phyloP scores from a whole-genome alignment of 2,113 vertebrate species.

The Tyto alba region DNA sequence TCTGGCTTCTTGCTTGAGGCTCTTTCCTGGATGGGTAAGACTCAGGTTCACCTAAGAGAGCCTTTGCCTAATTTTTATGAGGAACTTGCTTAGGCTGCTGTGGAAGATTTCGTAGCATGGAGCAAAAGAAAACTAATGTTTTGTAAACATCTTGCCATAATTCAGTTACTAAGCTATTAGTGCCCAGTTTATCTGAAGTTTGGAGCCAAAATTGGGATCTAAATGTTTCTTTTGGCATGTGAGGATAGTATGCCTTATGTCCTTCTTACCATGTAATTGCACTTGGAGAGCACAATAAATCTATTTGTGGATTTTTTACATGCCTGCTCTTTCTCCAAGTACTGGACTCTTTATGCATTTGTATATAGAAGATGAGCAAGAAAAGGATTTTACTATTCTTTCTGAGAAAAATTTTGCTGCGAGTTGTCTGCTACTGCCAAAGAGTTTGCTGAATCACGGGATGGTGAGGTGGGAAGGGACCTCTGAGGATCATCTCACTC shows the following conservation, averaged over 20 bases:
- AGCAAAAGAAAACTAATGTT: neutral
- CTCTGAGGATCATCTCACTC: too few species aligned
- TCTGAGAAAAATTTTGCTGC: neutral
- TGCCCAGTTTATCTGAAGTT: neutral
- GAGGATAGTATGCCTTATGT: neutral
- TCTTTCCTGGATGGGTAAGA: neutral
- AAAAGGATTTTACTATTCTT: neutral
- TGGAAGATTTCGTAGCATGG: neutral
- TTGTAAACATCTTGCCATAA: neutral
- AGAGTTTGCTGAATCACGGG: neutral
- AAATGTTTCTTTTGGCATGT: neutral
- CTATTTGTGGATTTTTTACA: neutral
- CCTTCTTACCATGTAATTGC: neutral
- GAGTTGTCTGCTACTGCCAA: neutral
- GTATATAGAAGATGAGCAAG: neutral
- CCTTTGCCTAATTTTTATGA: neutral
- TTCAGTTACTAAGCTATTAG: neutral
- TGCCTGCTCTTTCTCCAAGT: neutral
- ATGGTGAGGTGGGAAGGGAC: too few species aligned
- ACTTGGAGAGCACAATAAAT: neutral
- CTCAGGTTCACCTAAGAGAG: neutral
- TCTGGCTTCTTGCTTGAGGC: neutral
- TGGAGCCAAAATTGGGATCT: neutral
- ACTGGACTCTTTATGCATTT: neutral
- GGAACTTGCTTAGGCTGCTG: neutral